Percentiles rank a stretch among this genome's conserved stretches.
Evolutionary conservation across 1,140 invertebrate genomes (phyloP).

Genomic region (Leptinotarsa texana): DNA sequence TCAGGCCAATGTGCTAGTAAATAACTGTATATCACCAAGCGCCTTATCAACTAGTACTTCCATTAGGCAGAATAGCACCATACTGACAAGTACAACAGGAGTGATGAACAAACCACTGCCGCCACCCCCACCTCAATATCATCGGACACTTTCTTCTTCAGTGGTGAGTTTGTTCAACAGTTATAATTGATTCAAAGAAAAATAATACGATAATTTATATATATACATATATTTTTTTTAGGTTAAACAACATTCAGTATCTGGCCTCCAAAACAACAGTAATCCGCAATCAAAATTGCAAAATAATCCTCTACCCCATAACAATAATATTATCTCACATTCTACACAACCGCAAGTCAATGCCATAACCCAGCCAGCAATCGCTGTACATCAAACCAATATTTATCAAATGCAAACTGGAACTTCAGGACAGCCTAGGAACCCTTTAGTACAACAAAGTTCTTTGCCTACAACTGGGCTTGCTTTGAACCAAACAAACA

Average conservation of each 20-base stretch:
- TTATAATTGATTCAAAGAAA: neutral
- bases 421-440: constrained; percentile 8
- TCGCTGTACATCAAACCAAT: constrained; percentile 23
- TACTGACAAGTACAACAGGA: constrained; percentile 37
- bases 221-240: constrained; percentile 7
- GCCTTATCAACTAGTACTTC: constrained; percentile 44
- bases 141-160: constrained; percentile 22
- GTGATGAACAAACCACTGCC: constrained; percentile 25
- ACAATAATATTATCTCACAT: constrained; percentile 10
- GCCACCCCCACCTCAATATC: constrained; percentile 32
- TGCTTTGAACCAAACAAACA: constrained; percentile 26
- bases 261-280: constrained; percentile 12
- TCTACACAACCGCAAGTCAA: constrained; percentile 10
- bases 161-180: constrained; percentile 19
- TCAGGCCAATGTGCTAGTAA: constrained; percentile 41
- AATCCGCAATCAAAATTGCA: neutral
- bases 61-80: constrained; percentile 39
- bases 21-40: constrained; percentile 45
- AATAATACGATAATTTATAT: neutral
- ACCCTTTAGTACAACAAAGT: constrained; percentile 1
- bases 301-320: constrained; percentile 16
- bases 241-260: constrained; percentile 16
- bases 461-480: constrained; percentile 9
- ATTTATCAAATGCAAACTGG: constrained; percentile 27
- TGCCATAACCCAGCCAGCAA: constrained; percentile 10